A percentile compares a stretch with the other conserved stretches of the same genome.
These are phyloP conservation scores for Spongilla lacustris DNA, from an alignment of 37 sponge, comb jelly and placozoan genomes.

Conservation along the genomic window DNA sequence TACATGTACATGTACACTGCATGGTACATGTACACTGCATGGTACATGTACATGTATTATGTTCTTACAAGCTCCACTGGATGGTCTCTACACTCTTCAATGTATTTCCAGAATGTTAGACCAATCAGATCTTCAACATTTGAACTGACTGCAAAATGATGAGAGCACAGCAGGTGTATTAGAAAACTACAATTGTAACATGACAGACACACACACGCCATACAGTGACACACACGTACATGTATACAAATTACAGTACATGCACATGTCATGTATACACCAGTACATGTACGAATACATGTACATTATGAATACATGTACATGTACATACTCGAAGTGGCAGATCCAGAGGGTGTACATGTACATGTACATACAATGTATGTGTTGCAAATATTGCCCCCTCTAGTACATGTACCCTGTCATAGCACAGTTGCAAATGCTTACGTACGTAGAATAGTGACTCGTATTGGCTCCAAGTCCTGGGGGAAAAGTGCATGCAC, in stretches of 20 bases:
- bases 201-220: background rate
- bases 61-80: constrained; percentile 58
- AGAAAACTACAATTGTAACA: background rate
- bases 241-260: background rate
- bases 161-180: background rate
- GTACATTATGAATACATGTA: too few species aligned
- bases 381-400: too few species aligned
- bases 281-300: too few species aligned
- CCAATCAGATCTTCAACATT: constrained; percentile 79
- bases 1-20: too few species aligned
- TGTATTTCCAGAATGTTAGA: constrained; percentile 81
- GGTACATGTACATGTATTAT: too few species aligned
- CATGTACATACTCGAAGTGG: too few species aligned
- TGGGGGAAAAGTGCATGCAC: background rate
- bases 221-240: background rate
- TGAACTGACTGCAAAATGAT: constrained; percentile 55
- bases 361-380: too few species aligned
- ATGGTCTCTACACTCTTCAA: constrained; percentile 41
- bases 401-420: too few species aligned
- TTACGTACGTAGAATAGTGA: constrained; percentile 57
- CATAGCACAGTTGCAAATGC: too few species aligned
- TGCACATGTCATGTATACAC: too few species aligned
- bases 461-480: constrained; percentile 15
- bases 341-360: too few species aligned
- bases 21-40: too few species aligned